These are phyloP conservation scores for Conus canariensis DNA, from an alignment of 2,888 invertebrate genomes.

Conservation along the genomic window DNA sequence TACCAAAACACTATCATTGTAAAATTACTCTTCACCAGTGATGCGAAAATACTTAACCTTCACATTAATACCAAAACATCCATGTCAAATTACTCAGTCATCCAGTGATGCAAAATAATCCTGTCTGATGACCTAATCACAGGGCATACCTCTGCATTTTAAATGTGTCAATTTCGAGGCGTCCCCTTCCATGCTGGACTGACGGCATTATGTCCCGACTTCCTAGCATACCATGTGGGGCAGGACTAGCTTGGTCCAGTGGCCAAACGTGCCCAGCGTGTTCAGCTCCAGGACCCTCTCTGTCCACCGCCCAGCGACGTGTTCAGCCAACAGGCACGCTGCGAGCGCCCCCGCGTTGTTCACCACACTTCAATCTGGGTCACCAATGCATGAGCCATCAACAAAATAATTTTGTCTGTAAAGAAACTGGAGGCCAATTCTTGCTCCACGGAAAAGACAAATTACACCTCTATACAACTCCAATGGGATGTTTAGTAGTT, in stretches of 20 bases:
- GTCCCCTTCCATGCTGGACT: slow-evolving; percentile 88
- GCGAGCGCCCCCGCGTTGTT: slow-evolving; percentile 90
- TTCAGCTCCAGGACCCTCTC: slow-evolving; percentile 88
- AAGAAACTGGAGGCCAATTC: not conserved
- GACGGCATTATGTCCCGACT: slow-evolving; percentile 86
- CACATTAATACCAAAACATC: no score
- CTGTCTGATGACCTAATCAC: not conserved
- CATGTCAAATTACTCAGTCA: no score
- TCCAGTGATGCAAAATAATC: no score
- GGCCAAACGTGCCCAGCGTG: slow-evolving; percentile 86
- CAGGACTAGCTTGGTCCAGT: slow-evolving; percentile 85
- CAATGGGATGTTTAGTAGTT: no score
- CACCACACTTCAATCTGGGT: slow-evolving; percentile 85
- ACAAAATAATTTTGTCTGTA: not conserved
- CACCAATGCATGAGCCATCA: not conserved
- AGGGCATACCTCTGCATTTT: not conserved
- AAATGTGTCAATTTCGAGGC: slow-evolving; percentile 77
- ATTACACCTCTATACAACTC: not conserved
- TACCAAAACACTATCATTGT: no score
- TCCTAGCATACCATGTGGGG: slow-evolving; percentile 82
- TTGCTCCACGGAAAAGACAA: slow-evolving; percentile 39
- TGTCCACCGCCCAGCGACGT: slow-evolving; percentile 86
- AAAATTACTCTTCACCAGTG: no score
- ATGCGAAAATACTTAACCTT: no score
- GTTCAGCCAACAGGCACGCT: slow-evolving; percentile 86